Evolutionary conservation across 2,888 invertebrate species (phyloP).

Genomic region (Corbicula japonica): DNA sequence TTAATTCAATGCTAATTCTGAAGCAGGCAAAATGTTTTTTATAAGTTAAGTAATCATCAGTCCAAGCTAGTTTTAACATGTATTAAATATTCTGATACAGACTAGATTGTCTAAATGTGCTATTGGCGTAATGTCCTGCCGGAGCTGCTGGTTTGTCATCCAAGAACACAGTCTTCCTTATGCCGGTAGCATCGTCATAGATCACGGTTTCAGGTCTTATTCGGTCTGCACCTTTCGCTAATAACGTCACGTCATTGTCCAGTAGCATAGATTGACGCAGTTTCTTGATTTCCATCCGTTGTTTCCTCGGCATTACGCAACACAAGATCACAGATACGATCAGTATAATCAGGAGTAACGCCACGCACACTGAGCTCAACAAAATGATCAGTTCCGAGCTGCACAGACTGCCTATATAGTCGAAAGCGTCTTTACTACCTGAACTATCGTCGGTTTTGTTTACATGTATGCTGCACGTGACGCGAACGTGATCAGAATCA

Average conservation of each 20-base stretch:
- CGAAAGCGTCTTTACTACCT: background rate
- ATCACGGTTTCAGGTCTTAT: background rate
- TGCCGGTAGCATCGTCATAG: background rate
- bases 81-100: background rate
- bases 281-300: conserved; percentile 1
- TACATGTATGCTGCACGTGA: too few species aligned
- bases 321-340: conserved; percentile 23
- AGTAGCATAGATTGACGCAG: conserved; percentile 9
- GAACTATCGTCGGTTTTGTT: too few species aligned
- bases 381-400: background rate
- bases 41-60: too few species aligned
- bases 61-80: too few species aligned
- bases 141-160: too few species aligned
- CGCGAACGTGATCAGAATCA: too few species aligned
- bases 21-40: too few species aligned
- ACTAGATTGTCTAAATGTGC: background rate
- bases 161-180: background rate
- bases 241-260: background rate
- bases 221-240: background rate
- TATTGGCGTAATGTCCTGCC: too few species aligned
- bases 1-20: too few species aligned
- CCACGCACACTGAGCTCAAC: background rate
- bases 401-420: background rate
- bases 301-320: conserved; percentile 28
- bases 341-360: conserved; percentile 13